Evolutionary conservation across 2,113 vertebrate genomes (phyloP).

Genomic region (Tachuris rubrigastra): DNA sequence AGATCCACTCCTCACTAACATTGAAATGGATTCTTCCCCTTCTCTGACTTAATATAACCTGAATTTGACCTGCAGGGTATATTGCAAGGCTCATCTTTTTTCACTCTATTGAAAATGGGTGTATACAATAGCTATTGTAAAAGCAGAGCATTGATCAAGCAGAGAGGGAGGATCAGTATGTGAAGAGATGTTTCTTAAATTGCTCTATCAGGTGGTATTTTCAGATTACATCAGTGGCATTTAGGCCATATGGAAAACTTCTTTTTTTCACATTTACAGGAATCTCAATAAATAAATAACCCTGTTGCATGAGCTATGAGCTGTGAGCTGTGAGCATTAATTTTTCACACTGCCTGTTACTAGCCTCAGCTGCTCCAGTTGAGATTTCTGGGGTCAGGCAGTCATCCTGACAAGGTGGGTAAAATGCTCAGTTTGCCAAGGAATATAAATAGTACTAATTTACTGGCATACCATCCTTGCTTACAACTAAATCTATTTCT

Average conservation of each 20-base stretch:
- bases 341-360: not conserved
- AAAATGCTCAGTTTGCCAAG: constrained; percentile 18
- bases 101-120: constrained; percentile 34
- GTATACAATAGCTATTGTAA: constrained; percentile 13
- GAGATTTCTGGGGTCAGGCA: constrained; percentile 22
- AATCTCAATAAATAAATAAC: constrained; percentile 47
- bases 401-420: not conserved
- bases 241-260: not conserved
- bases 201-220: not conserved
- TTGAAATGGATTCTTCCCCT: constrained; percentile 37
- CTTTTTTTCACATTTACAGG: not conserved
- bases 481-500: not conserved
- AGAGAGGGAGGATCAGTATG: not conserved
- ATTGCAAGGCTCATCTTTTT: constrained; percentile 50
- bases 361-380: not conserved
- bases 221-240: not conserved
- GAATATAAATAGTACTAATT: constrained; percentile 38
- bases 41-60: constrained; percentile 60
- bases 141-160: constrained; percentile 27
- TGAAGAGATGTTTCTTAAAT: not conserved
- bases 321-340: not conserved
- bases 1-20: constrained; percentile 41
- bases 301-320: not conserved
- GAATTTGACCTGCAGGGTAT: constrained; percentile 50
- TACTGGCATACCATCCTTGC: not conserved